These are phyloP conservation scores for Masticophis lateralis DNA, from an alignment of 2,797 vertebrate species.

Conservation along the genomic window DNA sequence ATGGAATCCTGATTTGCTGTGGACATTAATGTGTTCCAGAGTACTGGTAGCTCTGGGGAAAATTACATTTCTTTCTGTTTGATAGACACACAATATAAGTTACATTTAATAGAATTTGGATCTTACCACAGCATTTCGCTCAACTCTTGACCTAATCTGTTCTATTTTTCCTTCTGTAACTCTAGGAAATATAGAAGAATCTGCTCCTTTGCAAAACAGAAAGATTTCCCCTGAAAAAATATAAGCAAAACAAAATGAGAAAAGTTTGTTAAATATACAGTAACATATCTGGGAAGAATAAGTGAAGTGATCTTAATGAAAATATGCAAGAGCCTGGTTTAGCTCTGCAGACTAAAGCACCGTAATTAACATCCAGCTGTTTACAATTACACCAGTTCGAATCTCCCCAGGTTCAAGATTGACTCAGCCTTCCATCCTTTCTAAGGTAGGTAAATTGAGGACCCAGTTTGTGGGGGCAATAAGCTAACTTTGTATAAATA, in stretches of 20 bases:
- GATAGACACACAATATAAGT: background rate
- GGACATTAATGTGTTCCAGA: background rate
- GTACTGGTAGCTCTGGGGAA: background rate
- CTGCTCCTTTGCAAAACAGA: conserved; percentile 96
- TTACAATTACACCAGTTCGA: no score
- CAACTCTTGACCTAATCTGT: conserved; percentile 85
- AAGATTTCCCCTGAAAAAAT: conserved; percentile 82
- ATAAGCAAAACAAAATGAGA: conserved; percentile 38
- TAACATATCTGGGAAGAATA: background rate
- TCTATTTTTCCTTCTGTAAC: conserved; percentile 93
- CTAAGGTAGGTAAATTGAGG: no score
- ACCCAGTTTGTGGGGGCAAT: no score
- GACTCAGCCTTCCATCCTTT: no score
- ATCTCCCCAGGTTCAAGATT: no score
- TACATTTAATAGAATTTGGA: background rate
- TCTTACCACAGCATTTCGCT: conserved; percentile 95
- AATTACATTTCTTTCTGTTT: background rate
- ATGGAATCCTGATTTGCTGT: background rate
- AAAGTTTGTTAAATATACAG: background rate
- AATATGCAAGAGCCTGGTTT: background rate
- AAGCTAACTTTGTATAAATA: no score
- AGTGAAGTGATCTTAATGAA: background rate
- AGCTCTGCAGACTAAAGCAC: no score
- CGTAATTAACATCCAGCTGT: no score
- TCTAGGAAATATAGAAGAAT: conserved; percentile 94